Evolutionary conservation across 2,113 vertebrate genomes (phyloP), one percentile per base, ranked within the genome.

Genomic region (Leucopsar rothschildi): DNA sequence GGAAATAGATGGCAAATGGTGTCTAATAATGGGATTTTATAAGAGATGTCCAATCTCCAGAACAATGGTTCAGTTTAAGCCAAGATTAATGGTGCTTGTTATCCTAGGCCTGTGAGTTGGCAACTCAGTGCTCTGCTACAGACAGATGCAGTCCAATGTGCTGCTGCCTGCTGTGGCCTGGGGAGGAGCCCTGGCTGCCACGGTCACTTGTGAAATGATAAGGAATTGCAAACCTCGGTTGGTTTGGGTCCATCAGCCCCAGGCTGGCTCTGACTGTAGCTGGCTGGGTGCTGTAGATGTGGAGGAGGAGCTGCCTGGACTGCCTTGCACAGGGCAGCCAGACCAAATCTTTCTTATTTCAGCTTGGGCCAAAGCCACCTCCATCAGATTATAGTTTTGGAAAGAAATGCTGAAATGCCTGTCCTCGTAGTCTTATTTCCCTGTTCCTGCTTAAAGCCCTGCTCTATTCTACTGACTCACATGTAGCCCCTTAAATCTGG

Each of bases 151-250:
- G 60, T 27, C 23, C 23, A 0, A n/a, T 20, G n/a, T 14, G 28
- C 66, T 24, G 2, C 88, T 39, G 55, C 39, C 64, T 44, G 65
- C 71, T 42, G 61, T 1, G 0, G 52, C 2, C 37, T 9, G 12
- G n/a, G 63, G 65, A 11, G 79, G 50, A 76, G 66, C 71, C 0
- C 0, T 15, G 29, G 3, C 37, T 78, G 2, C 0, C 0, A 2
- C 4, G 66, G 40, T 21, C 40, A n/a, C 61, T 79, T 18, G 31
- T 40, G 75, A 76, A 65, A 57, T 8, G 27, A 2, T 10, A 27
- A 15, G 0, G 0, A 61, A 23, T 16, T n/a, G 20, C 31, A 42
- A 9, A n/a, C 50, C 42, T 35, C 2, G 7, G 3, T 15, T 22
- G 65, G 11, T 53, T n/a, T 35, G 19, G 49, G 40, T 39, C 56